Base-by-base conservation (phyloP, 1,140 invertebrate species). In the Drosophila nasuta region DNA sequence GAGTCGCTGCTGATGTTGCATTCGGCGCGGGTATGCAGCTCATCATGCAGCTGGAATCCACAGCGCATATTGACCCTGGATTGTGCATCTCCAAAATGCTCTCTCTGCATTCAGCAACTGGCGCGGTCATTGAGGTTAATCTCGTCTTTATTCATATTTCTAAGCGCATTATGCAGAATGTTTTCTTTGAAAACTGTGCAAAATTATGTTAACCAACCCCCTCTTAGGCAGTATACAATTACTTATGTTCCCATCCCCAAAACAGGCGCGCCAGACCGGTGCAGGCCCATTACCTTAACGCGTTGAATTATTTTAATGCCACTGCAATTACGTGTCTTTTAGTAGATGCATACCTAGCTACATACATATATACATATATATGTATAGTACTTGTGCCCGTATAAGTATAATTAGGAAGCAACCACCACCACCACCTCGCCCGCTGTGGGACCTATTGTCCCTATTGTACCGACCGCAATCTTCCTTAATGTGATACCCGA, bases 121-220 rank as follows among this genome's bases (percentile, higher is more conserved):
- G 48, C 38, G 63, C 49, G 45, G 57, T 56, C 77, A 82, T 87
- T 87, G 75, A 82, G 79, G 82, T 71, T 87, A 87, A 87, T 87
- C 76, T 83, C 64, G 82, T 52, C 69, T 87, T 87, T 88, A 88
- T 88, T 79, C 62, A 80, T 68, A 82, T 77, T 87, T 88, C 77
- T 83, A 87, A 88, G 77, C 83, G 83, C 77, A 88, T 87, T 87
- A 88, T 88, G 62, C 67, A 25, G 64, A 30, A 8, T 82, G 49
- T 60, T 68, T 43, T 63, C 65, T 63, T 77, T 62, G 77, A 74
- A 79, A 87, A 88, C 88, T 88, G 77, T 80, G 69, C 73, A 58
- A 80, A 87, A 83, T 87, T 77, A 88, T 88, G 80, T 80, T 80
- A 87, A 88, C 67, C 83, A 20, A 52, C 48, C 20, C 71, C 43